phyloP scores from a whole-genome alignment of 2,888 invertebrate genomes.

The Antitype chi region DNA sequence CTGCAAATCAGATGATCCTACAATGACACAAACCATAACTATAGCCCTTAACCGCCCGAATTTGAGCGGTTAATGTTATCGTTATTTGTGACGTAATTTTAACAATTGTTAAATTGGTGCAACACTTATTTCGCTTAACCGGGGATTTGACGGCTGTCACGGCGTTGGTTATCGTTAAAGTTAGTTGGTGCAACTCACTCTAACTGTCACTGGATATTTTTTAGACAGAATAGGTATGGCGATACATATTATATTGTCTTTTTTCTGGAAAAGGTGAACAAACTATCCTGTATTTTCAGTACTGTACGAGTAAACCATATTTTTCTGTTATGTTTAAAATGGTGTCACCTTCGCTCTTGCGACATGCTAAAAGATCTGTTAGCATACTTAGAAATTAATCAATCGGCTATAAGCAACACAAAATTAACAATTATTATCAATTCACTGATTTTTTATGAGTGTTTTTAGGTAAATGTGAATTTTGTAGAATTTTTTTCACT shows the following conservation, averaged over 20 bases:
- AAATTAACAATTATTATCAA: constrained; percentile 7
- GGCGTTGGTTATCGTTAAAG: no score
- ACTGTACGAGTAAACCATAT: background rate
- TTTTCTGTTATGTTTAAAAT: background rate
- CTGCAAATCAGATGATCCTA: no score
- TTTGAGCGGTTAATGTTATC: no score
- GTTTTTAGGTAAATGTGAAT: background rate
- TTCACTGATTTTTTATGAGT: background rate
- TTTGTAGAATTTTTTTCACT: background rate
- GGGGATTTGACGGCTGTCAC: no score
- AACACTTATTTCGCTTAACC: no score
- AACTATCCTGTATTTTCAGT: background rate
- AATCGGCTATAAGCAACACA: background rate
- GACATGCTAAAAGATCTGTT: background rate
- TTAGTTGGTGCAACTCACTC: no score
- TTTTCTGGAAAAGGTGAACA: background rate
- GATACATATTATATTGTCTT: background rate
- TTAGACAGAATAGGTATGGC: background rate
- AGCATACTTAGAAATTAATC: background rate
- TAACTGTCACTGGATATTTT: constrained; percentile 15
- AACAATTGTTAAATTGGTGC: no score
- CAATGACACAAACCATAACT: no score
- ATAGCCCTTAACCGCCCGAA: no score
- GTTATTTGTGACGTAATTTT: no score
- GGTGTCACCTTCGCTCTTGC: background rate